Base-by-base conservation (phyloP, 1,140 invertebrate species). In the Drosophila tristis region DNA sequence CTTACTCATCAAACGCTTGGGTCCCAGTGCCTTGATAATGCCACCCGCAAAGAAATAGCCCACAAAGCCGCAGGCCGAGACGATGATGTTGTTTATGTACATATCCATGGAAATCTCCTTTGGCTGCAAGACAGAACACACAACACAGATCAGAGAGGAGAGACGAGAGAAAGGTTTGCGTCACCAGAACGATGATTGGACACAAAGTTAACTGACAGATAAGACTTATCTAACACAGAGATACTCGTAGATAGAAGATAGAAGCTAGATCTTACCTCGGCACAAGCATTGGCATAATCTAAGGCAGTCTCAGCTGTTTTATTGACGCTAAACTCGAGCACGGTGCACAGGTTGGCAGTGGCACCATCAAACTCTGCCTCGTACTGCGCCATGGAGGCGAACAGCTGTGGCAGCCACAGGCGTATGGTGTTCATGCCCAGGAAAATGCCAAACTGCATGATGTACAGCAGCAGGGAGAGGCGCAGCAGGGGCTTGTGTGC, bases 51-150 rank as follows among this genome's bases (percentile, higher is more conserved):
- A 55, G 6, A 93, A 90, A 61, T 94, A 94, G 0, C 93, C 93
- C 5, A 93, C 80, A 7, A 94, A 82, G 2, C 93, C 93, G 0
- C 92, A 91, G 0, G 92, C 90, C 0, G 93, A 93, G 0, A 94
- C 93, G 4, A 94, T 92, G 0, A 93, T 92, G 47, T 93, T 93
- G 80, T 94, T 94, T 1, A 93, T 81, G 63, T 94, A 94, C 31
- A 93, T 94, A 23, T 92, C 84, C 90, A 93, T 92, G 43, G 93
- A 93, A n/a, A 91, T 74, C 5, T 50, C 49, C 42, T 72, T 73
- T 16, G 72, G 65, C 90, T 91, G 42, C 8, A 74, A 8, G 1
- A 4, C 8, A 39, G 2, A 25, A 25, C 20, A 20, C 20, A 20
- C 2, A 25, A 4, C 4, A 25, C 23, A 25, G 4, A 25, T 25